These are phyloP conservation scores for Cremastinae sp. DNA, from an alignment of 2,888 invertebrate genomes.

Conservation along the genomic window DNA sequence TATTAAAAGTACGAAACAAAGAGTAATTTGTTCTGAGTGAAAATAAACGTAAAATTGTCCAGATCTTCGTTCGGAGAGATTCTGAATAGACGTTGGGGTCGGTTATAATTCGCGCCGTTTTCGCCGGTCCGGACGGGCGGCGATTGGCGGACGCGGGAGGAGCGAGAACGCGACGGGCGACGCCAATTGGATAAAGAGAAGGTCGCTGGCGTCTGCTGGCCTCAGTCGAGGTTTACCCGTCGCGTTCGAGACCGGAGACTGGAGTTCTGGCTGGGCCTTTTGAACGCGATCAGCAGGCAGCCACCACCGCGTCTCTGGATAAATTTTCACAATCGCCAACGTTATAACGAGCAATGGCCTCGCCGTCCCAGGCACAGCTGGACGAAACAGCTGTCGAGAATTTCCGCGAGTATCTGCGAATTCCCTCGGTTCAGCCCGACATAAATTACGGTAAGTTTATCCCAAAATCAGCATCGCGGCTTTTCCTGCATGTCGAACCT, in stretches of 20 bases:
- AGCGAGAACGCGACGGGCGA: conserved; percentile 63
- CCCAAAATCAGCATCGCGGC: neutral
- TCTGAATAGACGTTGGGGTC: neutral
- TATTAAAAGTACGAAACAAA: too few relatives aligned
- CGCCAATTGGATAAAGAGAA: conserved; percentile 67
- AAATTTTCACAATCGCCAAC: conserved; percentile 44
- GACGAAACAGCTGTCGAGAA: conserved; percentile 85
- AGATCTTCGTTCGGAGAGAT: too few relatives aligned
- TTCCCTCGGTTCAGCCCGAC: conserved; percentile 93
- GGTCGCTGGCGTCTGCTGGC: conserved; percentile 68
- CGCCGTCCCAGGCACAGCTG: conserved; percentile 70
- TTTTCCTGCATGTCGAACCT: too few relatives aligned
- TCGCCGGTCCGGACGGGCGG: conserved; percentile 22
- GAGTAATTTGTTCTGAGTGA: too few relatives aligned
- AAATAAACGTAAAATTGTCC: too few relatives aligned
- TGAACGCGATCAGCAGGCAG: conserved; percentile 61
- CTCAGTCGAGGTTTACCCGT: conserved; percentile 63
- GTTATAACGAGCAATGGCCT: conserved; percentile 62
- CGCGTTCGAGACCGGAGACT: conserved; percentile 15
- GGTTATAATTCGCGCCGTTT: conserved; percentile 45
- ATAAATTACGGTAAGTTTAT: conserved; percentile 90
- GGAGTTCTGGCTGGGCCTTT: conserved; percentile 51
- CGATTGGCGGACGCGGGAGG: conserved; percentile 62
- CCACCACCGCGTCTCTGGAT: conserved; percentile 17
- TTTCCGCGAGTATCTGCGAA: conserved; percentile 92